Evolutionary conservation across 2,797 vertebrate species (phyloP), one percentile per base, ranked within the genome.

Genomic region (Propithecus perrieri): DNA sequence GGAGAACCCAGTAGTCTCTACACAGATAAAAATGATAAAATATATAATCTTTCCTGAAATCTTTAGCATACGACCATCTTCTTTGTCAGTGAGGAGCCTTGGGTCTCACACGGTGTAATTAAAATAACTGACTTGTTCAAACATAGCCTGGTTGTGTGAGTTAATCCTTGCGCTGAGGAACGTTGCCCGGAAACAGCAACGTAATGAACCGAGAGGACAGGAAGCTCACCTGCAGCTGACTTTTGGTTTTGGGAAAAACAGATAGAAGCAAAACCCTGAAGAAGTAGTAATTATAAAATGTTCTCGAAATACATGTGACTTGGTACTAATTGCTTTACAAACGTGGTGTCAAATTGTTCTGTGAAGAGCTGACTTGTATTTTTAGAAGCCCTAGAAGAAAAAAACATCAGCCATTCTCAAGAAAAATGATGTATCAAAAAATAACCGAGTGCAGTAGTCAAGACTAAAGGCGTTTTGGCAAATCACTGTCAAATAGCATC

Each of bases 391-490:
- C 89, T 97, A 50, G 33, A 67, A 85, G 93, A 76, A 89, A 57
- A 78, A 13, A n/a, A 69, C 3, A 89, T 85, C 89, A 96, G 59
- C 17, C 76, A 87, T 94, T 87, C 83, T 91, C 18, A 41, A 94
- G 80, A 89, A 96, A 96, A 97, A 88, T 20, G 48, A 96, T 35
- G 41, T 38, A 72, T 92, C 79, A 91, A 86, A 96, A 98, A 95
- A 72, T 81, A 95, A 43, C 63, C 8, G 17, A 17, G n/a, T 46
- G 12, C 2, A 83, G 43, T 43, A 65, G 38, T 93, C 65, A 94
- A 92, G 75, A 94, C 33, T 35, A 81, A 94, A 97, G 93, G 26
- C 28, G 6, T 26, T 53, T 90, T 91, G 50, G 75, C 30, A 96
- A 94, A 97, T 88, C 84, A 48, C 53, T 85, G 88, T 38, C 15